These are phyloP conservation scores for Pogonus chalceus DNA, from an alignment of 1,140 invertebrate genomes.

Conservation along the genomic window DNA sequence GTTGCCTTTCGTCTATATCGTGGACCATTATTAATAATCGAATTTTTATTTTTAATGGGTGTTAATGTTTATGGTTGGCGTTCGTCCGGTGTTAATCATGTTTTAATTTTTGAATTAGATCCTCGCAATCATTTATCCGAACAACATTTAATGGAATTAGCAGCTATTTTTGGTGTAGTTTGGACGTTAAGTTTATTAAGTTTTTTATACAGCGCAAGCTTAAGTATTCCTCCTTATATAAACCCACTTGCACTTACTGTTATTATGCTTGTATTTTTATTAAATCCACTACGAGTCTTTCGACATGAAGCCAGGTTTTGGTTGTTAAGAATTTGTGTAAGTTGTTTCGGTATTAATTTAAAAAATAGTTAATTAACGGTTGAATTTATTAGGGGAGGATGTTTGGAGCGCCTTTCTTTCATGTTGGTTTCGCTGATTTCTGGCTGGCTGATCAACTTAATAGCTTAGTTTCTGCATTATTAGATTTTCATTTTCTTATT, in stretches of 20 bases:
- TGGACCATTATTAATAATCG: conserved; percentile 69
- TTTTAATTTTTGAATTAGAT: conserved; percentile 88
- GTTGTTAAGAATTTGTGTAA: conserved; percentile 39
- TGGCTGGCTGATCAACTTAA: conserved; percentile 90
- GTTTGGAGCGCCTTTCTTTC: conserved; percentile 69
- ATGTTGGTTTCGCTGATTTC: conserved; percentile 85
- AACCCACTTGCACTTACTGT: conserved; percentile 64
- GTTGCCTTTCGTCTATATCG: conserved; percentile 63
- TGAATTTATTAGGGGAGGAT: conserved; percentile 43
- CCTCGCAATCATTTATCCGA: conserved; percentile 79
- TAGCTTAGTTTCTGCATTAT: conserved; percentile 61
- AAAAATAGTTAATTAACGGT: conserved; percentile 7
- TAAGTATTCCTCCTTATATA: conserved; percentile 68
- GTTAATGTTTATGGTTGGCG: conserved; percentile 86
- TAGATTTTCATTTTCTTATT: conserved; percentile 72
- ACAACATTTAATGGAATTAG: conserved; percentile 80
- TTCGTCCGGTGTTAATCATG: conserved; percentile 83
- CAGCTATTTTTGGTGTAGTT: conserved; percentile 72
- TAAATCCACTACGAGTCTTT: conserved; percentile 74
- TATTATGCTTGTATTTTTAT: conserved; percentile 60
- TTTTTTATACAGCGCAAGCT: conserved; percentile 55
- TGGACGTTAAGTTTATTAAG: conserved; percentile 64
- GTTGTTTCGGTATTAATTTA: conserved; percentile 4
- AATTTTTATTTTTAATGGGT: conserved; percentile 78
- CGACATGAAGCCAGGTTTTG: conserved; percentile 65